Conservation (phyloP, 2,797 vertebrate species). For the Phaenicophaeus curvirostris region DNA sequence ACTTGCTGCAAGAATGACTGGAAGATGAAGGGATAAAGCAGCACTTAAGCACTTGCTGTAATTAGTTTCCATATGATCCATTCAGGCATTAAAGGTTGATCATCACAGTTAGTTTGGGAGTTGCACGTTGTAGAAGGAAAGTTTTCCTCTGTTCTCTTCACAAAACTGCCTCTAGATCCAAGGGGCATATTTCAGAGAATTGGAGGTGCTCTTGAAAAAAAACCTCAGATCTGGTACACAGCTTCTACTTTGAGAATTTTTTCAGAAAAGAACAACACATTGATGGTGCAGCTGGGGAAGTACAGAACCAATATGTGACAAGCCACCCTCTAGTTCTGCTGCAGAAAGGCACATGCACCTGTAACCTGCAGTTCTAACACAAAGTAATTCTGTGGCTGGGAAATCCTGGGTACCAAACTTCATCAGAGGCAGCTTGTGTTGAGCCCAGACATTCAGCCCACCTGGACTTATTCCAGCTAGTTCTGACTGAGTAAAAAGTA, state of each 20-base stretch:
- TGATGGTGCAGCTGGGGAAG: background rate
- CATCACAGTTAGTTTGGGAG: background rate
- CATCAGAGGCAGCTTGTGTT: background rate
- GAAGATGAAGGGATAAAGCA: slow-evolving; percentile 28
- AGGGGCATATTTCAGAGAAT: background rate
- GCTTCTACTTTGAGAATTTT: background rate
- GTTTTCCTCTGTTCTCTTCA: background rate
- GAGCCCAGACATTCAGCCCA: background rate
- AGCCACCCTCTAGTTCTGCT: background rate
- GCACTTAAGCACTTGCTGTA: background rate
- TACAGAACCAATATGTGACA: background rate
- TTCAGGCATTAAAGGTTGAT: background rate
- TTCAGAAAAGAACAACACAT: background rate
- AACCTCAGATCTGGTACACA: background rate
- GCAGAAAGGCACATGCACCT: rapidly evolving
- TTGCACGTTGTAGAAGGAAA: background rate
- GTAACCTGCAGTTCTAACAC: background rate
- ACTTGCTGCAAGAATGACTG: background rate
- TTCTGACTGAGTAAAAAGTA: background rate
- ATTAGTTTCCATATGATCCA: background rate
- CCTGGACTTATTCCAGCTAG: background rate
- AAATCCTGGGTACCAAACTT: background rate
- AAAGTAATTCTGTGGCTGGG: background rate
- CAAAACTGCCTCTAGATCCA: background rate
- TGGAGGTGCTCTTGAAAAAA: background rate